Evolutionary conservation across 2,888 invertebrate genomes (phyloP).

Genomic region (Pyrrhia umbra): DNA sequence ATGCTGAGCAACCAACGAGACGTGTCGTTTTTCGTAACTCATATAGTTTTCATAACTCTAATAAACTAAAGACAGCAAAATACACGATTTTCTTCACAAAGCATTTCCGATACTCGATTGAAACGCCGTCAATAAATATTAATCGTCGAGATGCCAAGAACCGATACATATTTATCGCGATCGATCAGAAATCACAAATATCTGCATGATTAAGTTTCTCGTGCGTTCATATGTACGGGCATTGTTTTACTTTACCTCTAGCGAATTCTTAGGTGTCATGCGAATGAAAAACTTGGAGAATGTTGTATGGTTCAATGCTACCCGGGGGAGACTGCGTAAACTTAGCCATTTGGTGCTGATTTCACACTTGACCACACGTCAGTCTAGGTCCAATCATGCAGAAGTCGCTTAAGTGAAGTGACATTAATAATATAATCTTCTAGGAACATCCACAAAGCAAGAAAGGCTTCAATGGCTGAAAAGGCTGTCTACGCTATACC

Average conservation of each 20-base stretch:
- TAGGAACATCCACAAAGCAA: too few relatives aligned
- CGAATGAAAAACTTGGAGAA: slow-evolving; percentile 19
- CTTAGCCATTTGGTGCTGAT: neutral
- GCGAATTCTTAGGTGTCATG: slow-evolving; percentile 18
- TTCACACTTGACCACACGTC: too few relatives aligned
- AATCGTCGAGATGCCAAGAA: slow-evolving; percentile 37
- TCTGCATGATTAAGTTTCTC: slow-evolving; percentile 47
- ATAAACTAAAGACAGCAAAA: too few relatives aligned
- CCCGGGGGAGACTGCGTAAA: neutral
- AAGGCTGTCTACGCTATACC: too few relatives aligned
- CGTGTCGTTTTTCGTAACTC: too few relatives aligned
- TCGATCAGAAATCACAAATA: slow-evolving; percentile 56
- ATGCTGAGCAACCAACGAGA: too few relatives aligned
- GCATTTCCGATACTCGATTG: slow-evolving; percentile 24
- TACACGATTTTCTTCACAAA: neutral
- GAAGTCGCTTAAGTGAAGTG: too few relatives aligned
- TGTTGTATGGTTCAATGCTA: neutral
- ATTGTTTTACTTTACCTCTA: slow-evolving; percentile 16
- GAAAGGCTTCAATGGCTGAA: too few relatives aligned
- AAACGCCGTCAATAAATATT: slow-evolving; percentile 22
- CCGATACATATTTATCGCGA: slow-evolving; percentile 49
- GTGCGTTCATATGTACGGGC: slow-evolving; percentile 19
- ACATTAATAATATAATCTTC: too few relatives aligned
- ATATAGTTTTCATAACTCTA: too few relatives aligned
- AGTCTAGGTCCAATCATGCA: neutral